Base-by-base conservation (phyloP, 2,113 vertebrate species). In the Grallaria varia region DNA sequence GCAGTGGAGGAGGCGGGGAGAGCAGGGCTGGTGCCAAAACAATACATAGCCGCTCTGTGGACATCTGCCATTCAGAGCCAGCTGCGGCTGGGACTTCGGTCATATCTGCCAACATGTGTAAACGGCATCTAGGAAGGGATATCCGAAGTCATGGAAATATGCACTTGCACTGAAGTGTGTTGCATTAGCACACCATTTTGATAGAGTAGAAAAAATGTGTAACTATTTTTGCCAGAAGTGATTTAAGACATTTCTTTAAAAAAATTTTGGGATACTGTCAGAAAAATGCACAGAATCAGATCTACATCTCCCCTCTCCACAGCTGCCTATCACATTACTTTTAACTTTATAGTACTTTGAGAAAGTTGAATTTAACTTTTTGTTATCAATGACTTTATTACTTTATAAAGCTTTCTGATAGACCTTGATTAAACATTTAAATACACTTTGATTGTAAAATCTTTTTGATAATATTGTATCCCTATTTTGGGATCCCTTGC, bases 31-130 rank as follows among this genome's bases (percentile, higher is more conserved):
- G 39, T 85, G 72, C 91, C 84, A 77, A 35, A 75, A 72, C 73
- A 88, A 63, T 83, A 56, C 63, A 52, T 17, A 30, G 22, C 45
- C 35, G 11, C 18, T 25, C 80, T 27, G 73, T 22, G 39, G 94
- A 81, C 85, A 86, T 86, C 91, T 93, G 92, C 90, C 75, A 37
- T 49, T 79, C 77, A 30, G 47, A 82, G 50, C 74, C 77, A 84
- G 91, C 92, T 94, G 93, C 9, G 14, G 67, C 3, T 31, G 55
- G 62, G 88, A 20, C 71, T 39, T 40, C 1, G 27, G 25, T 13
- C 17, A 1, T 6, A 33, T 50, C 84, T 93, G 87, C 84, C 67
- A 94, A 6, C 53, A 7, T 31, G 50, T 40, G 69, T 45, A 24
- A 84, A 25, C 35, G 63, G 17, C 76, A 19, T 47, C 55, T 42